Conservation (phyloP, 2,888 invertebrate genomes). For the Phyllotreta striolata region DNA sequence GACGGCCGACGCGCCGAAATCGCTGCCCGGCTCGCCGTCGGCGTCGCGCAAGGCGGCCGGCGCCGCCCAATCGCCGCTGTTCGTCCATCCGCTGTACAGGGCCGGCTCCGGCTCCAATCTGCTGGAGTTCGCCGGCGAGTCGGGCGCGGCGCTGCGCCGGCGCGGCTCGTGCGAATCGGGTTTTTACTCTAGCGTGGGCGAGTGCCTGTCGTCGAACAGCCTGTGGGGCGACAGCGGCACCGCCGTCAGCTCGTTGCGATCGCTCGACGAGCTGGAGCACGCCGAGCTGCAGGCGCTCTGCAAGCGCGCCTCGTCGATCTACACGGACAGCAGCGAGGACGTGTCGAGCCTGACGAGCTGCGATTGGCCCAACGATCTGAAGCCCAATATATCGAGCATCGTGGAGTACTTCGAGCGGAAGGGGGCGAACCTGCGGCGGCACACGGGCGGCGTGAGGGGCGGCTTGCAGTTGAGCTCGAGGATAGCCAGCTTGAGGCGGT, state of each 20-base stretch:
- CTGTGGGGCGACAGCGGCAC: constrained; percentile 66
- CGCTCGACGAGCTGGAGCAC: constrained; percentile 68
- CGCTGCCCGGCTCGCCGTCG: constrained; percentile 65
- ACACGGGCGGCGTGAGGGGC: constrained; percentile 60
- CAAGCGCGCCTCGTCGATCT: constrained; percentile 80
- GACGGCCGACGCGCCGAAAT: constrained; percentile 58
- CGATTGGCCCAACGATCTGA: constrained; percentile 73
- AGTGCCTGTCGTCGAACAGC: constrained; percentile 59
- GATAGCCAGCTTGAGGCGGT: constrained; percentile 56
- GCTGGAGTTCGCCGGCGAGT: constrained; percentile 53
- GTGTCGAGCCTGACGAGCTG: constrained; percentile 82
- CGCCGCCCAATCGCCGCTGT: constrained; percentile 62
- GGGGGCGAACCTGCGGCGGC: constrained; percentile 67
- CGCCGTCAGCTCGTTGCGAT: constrained; percentile 67
- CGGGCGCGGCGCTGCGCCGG: constrained; percentile 63
- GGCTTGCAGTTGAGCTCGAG: constrained; percentile 57
- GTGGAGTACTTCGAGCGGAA: constrained; percentile 90
- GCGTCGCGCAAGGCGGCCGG: constrained; percentile 56
- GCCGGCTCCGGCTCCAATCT: constrained; percentile 59
- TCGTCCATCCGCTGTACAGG: constrained; percentile 65
- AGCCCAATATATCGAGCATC: constrained; percentile 77
- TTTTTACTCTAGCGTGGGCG: constrained; percentile 86
- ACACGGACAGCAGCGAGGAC: constrained; percentile 88
- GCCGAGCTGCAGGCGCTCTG: constrained; percentile 67
- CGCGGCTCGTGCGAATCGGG: constrained; percentile 90